phyloP scores from a whole-genome alignment of 2,797 vertebrate species.

The Acomys russatus region DNA sequence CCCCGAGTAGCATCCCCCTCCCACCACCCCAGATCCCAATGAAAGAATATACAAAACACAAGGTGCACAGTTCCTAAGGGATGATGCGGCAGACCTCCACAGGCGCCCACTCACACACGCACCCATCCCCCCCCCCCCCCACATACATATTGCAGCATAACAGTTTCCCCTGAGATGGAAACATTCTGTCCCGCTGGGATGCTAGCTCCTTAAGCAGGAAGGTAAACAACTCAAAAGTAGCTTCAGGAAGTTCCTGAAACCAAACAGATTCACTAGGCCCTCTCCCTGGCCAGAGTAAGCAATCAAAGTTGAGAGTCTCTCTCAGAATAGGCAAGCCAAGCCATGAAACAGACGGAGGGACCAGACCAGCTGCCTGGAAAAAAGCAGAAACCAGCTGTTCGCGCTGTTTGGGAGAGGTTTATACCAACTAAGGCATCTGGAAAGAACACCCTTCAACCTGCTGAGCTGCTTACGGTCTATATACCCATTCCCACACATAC shows the following conservation, averaged over 20 bases:
- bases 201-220: background rate
- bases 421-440: background rate
- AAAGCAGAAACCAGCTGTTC: background rate
- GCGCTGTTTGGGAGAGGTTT: background rate
- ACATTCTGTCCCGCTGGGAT: background rate
- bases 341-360: background rate
- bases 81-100: background rate
- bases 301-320: background rate
- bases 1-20: too few relatives aligned
- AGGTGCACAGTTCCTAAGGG: background rate
- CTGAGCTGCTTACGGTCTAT: background rate
- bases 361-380: background rate
- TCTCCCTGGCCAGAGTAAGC: background rate
- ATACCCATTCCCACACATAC: background rate
- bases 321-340: background rate
- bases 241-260: conserved; percentile 10
- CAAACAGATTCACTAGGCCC: background rate
- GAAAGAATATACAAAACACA: background rate
- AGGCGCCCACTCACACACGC: too few relatives aligned
- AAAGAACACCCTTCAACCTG: background rate
- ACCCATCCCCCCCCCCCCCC: background rate
- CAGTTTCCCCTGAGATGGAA: background rate
- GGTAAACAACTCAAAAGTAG: background rate
- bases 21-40: background rate
- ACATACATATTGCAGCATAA: too few relatives aligned